Base-by-base conservation (phyloP, 2,888 invertebrate species). In the Diaperis boleti region DNA sequence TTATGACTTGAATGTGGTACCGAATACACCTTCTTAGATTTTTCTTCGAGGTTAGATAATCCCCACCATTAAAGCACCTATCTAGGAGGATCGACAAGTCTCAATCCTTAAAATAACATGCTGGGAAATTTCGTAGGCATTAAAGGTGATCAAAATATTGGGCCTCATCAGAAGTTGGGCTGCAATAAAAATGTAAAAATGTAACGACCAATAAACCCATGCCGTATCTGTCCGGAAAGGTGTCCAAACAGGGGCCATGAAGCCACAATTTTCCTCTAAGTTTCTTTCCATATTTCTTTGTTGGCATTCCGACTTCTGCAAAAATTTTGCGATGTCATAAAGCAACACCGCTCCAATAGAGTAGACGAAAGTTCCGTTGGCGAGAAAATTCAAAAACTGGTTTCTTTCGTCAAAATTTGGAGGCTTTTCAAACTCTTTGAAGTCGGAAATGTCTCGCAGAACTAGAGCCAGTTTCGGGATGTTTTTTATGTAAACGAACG, bases 341-440 rank as follows among this genome's bases (percentile, higher is more conserved):
- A 2, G 11, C 10, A 33, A 1, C 5, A 33, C 1, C 31, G 18
- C 6, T 10, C 4, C 4, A 33, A 33, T 11, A 5, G 10, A 10
- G 33, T 13, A 33, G 2, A 33, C 11, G 11, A 13, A 11, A 2
- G 5, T 10, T 13, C 10, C 33, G 10, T 33, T 33, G 10, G 33
- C 6, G 4, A 33, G 11, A 10, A n/a, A 11, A 33, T 45, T 44
- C 3, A 45, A 7, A 3, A 20, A 15, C 15, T 45, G 3, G 14
- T 44, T 22, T 11, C 7, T 4, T 7, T 5, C 6, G 2, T 10
- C 41, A 15, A 39, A 39, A 8, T 26, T 15, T 8, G 49, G 59
- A 4, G 59, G 59, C 29, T 26, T 15, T 26, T 45, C 59, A 15
- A 59, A 59, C 3, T 26, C 26, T 11, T 33, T 33, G 7, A 39